Base-by-base conservation (phyloP, 1,140 invertebrate species). In the Pogonognathellus flavescens region DNA sequence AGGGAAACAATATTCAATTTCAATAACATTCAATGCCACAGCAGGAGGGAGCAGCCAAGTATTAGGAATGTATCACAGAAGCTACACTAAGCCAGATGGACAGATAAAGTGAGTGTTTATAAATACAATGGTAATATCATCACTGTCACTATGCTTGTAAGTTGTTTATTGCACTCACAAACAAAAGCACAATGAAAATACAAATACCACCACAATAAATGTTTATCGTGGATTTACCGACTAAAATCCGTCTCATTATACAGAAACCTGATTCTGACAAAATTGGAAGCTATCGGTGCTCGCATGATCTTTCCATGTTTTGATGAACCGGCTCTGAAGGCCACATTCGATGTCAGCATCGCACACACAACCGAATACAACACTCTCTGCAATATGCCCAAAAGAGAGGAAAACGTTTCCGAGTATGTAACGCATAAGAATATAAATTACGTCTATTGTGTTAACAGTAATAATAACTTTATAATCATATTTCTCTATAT, bases 281-380 rank as follows among this genome's bases (percentile, higher is more conserved):
- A 98, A 90, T 97, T 99, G 90, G 95, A 98, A 89, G 95, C 97
- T 0, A 98, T 96, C 0, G 96, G 97, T 92, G 97, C 97, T 0
- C 93, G 97, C 49, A 93, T 94, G 90, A 25, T 25, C 3, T 81
- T 81, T 31, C 97, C 97, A 0, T 98, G 96, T 90, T 97, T 98
- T 90, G 97, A 99, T 90, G 96, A 98, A 89, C 97, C 97, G 0
- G 92, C 91, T 1, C 93, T 95, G 86, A 98, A 98, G 91, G 93
- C 93, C 0, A 93, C 93, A 1, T 94, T 95, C 88, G 91, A 93
- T 50, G 90, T 96, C 0, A 94, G 18, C 55, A 5, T 81, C 4
- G 80, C 93, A 0, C 18, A 50, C 25, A 83, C 55, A 31, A 20
- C 18, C 10, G 16, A 16, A 4, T 80, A 80, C n/a, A 14, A 86